phyloP scores from a whole-genome alignment of 1,140 invertebrate species.

The Phthorimaea operculella region DNA sequence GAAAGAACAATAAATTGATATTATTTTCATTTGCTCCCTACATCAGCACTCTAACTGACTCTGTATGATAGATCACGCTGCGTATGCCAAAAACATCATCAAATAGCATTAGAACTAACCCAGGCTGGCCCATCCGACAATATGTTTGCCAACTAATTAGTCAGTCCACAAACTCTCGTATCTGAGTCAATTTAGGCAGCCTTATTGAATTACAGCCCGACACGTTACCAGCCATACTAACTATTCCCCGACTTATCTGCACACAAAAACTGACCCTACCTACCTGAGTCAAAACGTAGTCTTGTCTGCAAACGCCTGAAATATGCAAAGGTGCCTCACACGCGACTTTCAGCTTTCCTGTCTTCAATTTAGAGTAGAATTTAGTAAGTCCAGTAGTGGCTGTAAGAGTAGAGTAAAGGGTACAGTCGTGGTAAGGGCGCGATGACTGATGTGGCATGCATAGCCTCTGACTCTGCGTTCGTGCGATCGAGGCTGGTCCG shows the following conservation, averaged over 20 bases:
- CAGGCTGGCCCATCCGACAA: slow-evolving; percentile 36
- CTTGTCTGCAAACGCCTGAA: too few relatives aligned
- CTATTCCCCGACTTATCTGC: neutral
- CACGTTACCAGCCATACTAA: slow-evolving; percentile 31
- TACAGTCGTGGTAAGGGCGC: slow-evolving; percentile 39
- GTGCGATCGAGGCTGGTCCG: slow-evolving; percentile 30
- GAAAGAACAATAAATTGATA: too few relatives aligned
- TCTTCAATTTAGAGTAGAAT: neutral
- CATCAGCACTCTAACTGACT: too few relatives aligned
- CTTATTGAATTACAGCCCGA: slow-evolving; percentile 60
- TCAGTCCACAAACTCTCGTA: slow-evolving; percentile 46
- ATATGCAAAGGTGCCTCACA: neutral
- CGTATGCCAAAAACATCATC: neutral
- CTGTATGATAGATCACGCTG: too few relatives aligned
- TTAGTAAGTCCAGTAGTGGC: slow-evolving; percentile 7
- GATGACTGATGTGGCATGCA: slow-evolving; percentile 52
- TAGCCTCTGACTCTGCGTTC: slow-evolving; percentile 44
- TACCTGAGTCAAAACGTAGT: too few relatives aligned
- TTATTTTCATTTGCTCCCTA: too few relatives aligned
- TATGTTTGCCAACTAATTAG: slow-evolving; percentile 58
- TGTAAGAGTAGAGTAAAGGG: slow-evolving; percentile 17
- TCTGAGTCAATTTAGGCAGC: slow-evolving; percentile 59
- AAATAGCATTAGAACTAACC: slow-evolving; percentile 5
- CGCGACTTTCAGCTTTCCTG: neutral
- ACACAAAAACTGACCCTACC: neutral